A percentile compares a stretch with the other conserved stretches of the same genome.
Conservation (phyloP, 1,140 invertebrate species). For the Calliopsis andreniformis region DNA sequence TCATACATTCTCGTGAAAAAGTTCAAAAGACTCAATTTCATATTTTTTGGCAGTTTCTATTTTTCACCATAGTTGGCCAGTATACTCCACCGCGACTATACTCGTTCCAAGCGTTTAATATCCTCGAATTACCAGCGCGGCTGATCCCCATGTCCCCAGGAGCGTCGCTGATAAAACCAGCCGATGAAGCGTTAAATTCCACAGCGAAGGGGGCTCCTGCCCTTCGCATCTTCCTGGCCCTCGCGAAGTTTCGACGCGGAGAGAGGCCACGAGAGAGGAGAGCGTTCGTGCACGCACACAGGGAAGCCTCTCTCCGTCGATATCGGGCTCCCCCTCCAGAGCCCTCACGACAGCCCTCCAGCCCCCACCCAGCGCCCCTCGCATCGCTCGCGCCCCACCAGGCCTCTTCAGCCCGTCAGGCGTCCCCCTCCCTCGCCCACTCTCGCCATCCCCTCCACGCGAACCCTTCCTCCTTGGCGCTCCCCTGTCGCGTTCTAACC, state of each 20-base stretch:
- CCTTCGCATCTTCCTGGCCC: slow-evolving; percentile 31
- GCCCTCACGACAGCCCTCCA: slow-evolving; percentile 4
- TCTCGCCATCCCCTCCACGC: not conserved
- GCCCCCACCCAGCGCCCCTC: not conserved
- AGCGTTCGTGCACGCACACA: slow-evolving; percentile 34
- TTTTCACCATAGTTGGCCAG: no score
- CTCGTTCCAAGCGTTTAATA: slow-evolving; percentile 8
- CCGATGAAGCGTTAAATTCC: slow-evolving; percentile 52
- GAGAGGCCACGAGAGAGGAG: slow-evolving; percentile 16
- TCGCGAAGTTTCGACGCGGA: slow-evolving; percentile 16
- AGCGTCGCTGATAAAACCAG: slow-evolving; percentile 35
- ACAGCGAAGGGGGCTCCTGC: slow-evolving; percentile 21
- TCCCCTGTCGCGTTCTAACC: not conserved
- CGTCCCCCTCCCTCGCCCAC: not conserved
- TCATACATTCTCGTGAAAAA: no score
- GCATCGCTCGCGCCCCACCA: not conserved
- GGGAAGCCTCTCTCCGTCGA: slow-evolving; percentile 49
- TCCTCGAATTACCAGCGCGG: slow-evolving; percentile 37
- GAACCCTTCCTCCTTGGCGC: not conserved
- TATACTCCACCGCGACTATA: no score
- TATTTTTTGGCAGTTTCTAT: no score
- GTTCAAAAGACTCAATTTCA: no score
- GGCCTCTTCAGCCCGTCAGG: not conserved
- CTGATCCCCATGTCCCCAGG: slow-evolving; percentile 8
- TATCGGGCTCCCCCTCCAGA: slow-evolving; percentile 12